Evolutionary conservation across 2,888 invertebrate genomes (phyloP).

Genomic region (Amphipyra tragopoginis): DNA sequence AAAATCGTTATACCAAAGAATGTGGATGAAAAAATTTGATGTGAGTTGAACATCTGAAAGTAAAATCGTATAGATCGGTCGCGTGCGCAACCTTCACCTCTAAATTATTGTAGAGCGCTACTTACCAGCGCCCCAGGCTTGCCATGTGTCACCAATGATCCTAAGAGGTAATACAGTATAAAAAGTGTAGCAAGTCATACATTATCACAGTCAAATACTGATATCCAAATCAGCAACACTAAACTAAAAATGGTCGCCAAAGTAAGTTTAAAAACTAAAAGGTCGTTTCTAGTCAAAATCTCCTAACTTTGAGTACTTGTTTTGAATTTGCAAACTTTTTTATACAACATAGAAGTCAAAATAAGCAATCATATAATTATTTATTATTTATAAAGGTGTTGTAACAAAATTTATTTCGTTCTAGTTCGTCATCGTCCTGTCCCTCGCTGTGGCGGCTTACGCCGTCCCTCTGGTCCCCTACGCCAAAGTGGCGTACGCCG

Average conservation of each 20-base stretch:
- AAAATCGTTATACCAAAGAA: too few relatives aligned
- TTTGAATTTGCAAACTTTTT: too few relatives aligned
- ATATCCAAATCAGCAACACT: constrained; percentile 73
- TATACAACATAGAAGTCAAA: too few relatives aligned
- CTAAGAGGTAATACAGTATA: constrained; percentile 71
- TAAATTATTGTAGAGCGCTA: constrained; percentile 16
- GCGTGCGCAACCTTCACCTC: constrained; percentile 49
- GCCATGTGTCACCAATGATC: constrained; percentile 34
- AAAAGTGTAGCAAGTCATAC: constrained; percentile 69
- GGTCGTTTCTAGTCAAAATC: too few relatives aligned
- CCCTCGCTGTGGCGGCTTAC: constrained; percentile 71
- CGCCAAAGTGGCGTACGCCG: constrained; percentile 75
- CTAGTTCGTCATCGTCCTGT: constrained; percentile 69
- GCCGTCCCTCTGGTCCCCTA: constrained; percentile 71
- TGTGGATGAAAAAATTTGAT: background rate
- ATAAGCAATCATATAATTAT: too few relatives aligned
- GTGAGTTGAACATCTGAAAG: too few relatives aligned
- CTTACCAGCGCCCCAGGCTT: constrained; percentile 31
- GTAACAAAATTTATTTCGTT: constrained; percentile 15
- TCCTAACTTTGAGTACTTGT: too few relatives aligned
- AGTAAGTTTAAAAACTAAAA: constrained; percentile 61
- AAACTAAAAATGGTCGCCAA: constrained; percentile 79
- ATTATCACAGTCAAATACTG: constrained; percentile 73
- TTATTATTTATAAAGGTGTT: too few relatives aligned
- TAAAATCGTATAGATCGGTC: background rate